Percentiles rank a stretch among this genome's conserved stretches.
Conservation (phyloP, 2,888 invertebrate genomes). For the Drosophila fungiperda region DNA sequence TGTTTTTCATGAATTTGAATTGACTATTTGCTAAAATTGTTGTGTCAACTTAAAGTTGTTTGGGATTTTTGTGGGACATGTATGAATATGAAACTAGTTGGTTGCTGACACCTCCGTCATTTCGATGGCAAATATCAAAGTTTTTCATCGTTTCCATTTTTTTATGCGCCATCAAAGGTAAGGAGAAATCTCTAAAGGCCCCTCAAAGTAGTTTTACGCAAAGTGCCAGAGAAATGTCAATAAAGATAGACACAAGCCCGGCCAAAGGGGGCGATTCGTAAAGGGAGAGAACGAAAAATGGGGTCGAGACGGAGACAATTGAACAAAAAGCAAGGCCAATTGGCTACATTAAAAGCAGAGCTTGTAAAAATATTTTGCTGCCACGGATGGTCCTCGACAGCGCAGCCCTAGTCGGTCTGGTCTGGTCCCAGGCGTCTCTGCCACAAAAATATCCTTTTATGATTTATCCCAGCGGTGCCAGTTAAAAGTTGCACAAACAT, state of each 20-base stretch:
- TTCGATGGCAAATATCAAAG: constrained; percentile 11
- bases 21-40: neutral
- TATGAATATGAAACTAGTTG: constrained; percentile 3
- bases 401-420: neutral
- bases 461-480: constrained; percentile 76
- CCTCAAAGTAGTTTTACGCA: constrained; percentile 63
- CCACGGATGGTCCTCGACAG: constrained; percentile 45
- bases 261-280: neutral
- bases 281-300: neutral
- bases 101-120: constrained; percentile 50
- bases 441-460: constrained; percentile 71
- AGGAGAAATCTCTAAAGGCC: constrained; percentile 51
- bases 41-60: constrained; percentile 29
- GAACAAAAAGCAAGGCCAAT: constrained; percentile 33
- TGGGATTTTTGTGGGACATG: neutral
- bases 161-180: constrained; percentile 54
- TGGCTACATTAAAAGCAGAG: constrained; percentile 56
- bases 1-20: constrained; percentile 1
- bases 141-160: constrained; percentile 47
- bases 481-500: constrained; percentile 70
- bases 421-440: constrained; percentile 20
- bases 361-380: constrained; percentile 57
- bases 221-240: constrained; percentile 67
- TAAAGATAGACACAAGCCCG: constrained; percentile 32
- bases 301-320: constrained; percentile 3